A percentile compares a stretch with the other conserved stretches of the same genome.
These are phyloP conservation scores for Herminia tarsipennalis DNA, from an alignment of 2,888 invertebrate genomes.

Conservation along the genomic window DNA sequence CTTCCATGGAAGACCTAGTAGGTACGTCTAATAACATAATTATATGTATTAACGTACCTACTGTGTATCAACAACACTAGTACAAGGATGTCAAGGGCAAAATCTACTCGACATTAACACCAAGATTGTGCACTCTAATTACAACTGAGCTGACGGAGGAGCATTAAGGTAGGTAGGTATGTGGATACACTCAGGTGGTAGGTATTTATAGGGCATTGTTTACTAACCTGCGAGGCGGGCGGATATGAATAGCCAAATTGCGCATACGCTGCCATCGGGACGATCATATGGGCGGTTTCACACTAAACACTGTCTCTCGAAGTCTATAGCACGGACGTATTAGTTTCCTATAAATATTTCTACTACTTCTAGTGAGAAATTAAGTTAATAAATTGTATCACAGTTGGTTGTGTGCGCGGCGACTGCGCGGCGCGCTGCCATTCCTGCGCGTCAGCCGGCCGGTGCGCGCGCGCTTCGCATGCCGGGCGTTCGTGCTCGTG, in stretches of 20 bases:
- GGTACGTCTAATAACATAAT: no score
- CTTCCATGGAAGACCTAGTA: no score
- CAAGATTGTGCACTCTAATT: no score
- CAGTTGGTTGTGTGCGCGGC: constrained; percentile 78
- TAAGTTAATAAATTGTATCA: constrained; percentile 75
- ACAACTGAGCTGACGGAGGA: no score
- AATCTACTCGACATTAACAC: no score
- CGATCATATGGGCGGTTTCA: constrained; percentile 85
- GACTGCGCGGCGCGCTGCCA: constrained; percentile 81
- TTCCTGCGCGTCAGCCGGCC: constrained; percentile 76
- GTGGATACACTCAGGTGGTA: not conserved
- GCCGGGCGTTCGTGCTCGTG: constrained; percentile 61
- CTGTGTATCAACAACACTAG: no score
- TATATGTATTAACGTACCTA: no score
- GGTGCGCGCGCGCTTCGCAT: constrained; percentile 77
- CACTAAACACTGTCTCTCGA: constrained; percentile 82
- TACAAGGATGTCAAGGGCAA: no score
- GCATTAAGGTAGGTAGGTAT: not conserved
- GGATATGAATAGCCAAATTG: constrained; percentile 97
- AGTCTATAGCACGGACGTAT: constrained; percentile 78
- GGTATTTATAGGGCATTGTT: not conserved
- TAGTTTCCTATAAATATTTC: constrained; percentile 62
- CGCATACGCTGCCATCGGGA: constrained; percentile 91
- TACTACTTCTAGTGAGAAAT: constrained; percentile 62
- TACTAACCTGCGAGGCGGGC: constrained; percentile 95